Conservation (phyloP, 1,140 invertebrate species). For the Hyphantria cunea region DNA sequence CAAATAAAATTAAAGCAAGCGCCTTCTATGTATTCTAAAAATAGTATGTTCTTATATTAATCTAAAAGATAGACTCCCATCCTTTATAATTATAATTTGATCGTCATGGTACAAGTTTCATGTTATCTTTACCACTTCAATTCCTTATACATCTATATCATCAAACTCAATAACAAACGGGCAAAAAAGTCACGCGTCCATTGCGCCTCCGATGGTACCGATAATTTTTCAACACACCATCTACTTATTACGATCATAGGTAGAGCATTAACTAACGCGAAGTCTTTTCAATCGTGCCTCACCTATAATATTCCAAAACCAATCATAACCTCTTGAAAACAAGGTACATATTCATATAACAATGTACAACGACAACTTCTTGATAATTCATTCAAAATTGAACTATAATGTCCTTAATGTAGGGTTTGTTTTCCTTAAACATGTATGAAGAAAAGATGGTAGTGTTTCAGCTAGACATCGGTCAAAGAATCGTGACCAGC, state of each 20-base stretch:
- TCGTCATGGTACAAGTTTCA: too few species aligned
- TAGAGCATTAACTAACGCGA: constrained; percentile 75
- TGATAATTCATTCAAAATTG: constrained; percentile 21
- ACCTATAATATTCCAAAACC: constrained; percentile 28
- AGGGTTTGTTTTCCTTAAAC: constrained; percentile 40
- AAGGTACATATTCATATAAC: constrained; percentile 32
- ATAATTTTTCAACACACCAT: constrained; percentile 82
- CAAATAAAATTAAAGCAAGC: too few species aligned
- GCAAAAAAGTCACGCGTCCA: constrained; percentile 77
- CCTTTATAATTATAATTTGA: too few species aligned
- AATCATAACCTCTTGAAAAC: constrained; percentile 23
- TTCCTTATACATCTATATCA: constrained; percentile 36
- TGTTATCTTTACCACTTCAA: too few species aligned
- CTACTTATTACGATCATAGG: constrained; percentile 81
- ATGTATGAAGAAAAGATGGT: constrained; percentile 34
- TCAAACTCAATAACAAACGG: constrained; percentile 73
- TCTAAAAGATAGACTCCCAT: too few species aligned
- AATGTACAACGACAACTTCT: constrained; percentile 27
- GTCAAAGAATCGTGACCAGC: constrained; percentile 77
- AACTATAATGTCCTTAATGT: constrained; percentile 15
- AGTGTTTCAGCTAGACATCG: constrained; percentile 72
- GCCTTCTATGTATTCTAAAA: too few species aligned
- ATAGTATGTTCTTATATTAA: too few species aligned
- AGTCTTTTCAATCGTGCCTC: constrained; percentile 50
- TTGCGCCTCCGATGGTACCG: constrained; percentile 79